These are phyloP conservation scores for Cheilosia grossa DNA, from an alignment of 2,888 invertebrate genomes.

Conservation along the genomic window DNA sequence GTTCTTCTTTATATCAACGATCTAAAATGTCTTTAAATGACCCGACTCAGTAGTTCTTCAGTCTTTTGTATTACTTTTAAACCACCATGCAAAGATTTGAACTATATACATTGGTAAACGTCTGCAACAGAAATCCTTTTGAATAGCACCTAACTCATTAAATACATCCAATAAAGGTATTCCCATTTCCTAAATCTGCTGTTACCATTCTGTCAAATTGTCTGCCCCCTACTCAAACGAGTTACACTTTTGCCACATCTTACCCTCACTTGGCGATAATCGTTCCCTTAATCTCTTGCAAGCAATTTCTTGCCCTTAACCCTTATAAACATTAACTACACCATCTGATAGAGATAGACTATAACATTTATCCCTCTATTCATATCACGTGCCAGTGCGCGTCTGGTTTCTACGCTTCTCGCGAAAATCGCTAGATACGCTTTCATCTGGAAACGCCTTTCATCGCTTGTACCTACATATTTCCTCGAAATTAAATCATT, in stretches of 20 bases:
- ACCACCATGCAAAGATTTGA: no score
- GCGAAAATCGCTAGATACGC: slow-evolving; percentile 37
- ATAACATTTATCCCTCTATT: slow-evolving; percentile 42
- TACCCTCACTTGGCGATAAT: slow-evolving; percentile 26
- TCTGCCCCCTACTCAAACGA: neutral
- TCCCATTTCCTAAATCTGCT: neutral
- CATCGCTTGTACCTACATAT: slow-evolving; percentile 4
- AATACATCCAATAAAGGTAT: no score
- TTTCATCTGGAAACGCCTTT: slow-evolving; percentile 38
- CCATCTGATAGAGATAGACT: slow-evolving; percentile 7
- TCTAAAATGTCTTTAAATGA: no score
- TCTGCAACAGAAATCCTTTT: no score
- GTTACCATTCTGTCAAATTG: slow-evolving; percentile 24
- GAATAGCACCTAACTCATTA: no score
- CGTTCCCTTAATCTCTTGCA: slow-evolving; percentile 26
- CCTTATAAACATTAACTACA: slow-evolving; percentile 17
- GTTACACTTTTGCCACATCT: slow-evolving; percentile 3
- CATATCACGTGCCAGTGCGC: slow-evolving; percentile 6
- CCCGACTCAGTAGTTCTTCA: no score
- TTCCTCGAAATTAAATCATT: slow-evolving; percentile 50
- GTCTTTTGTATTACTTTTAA: no score
- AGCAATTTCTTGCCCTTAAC: slow-evolving; percentile 23
- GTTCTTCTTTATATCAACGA: no score
- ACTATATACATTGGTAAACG: no score
- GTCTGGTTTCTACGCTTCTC: neutral